phyloP scores from a whole-genome alignment of 2,888 invertebrate species.

The Belgica antarctica region DNA sequence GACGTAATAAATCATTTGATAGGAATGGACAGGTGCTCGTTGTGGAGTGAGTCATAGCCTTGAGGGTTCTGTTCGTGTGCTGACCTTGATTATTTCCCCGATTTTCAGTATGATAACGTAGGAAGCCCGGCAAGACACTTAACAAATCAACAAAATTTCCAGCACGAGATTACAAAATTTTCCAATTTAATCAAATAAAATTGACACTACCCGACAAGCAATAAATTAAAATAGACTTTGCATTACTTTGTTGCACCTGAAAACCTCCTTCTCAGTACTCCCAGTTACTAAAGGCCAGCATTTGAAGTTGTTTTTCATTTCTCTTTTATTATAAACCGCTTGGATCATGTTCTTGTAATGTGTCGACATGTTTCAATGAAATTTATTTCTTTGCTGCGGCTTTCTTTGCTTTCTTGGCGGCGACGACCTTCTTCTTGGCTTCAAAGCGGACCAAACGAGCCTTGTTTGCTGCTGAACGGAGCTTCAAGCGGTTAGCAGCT shows the following conservation, averaged over 20 bases:
- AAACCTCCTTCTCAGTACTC: too few species aligned
- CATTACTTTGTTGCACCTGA: too few species aligned
- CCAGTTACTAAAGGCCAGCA: too few species aligned
- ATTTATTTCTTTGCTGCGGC: constrained; percentile 43
- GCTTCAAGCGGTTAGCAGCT: constrained; percentile 51
- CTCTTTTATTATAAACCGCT: constrained; percentile 26
- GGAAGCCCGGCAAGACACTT: not conserved
- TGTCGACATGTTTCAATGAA: constrained; percentile 2
- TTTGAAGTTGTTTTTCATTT: not conserved
- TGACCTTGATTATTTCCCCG: not conserved
- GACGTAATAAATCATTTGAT: constrained; percentile 24
- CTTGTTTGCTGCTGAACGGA: constrained; percentile 48
- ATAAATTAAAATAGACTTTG: too few species aligned
- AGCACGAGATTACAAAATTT: constrained; percentile 1
- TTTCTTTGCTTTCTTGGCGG: constrained; percentile 48
- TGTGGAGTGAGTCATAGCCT: constrained; percentile 22
- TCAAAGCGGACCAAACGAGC: constrained; percentile 15
- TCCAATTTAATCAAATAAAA: constrained; percentile 6
- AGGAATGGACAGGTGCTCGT: constrained; percentile 10
- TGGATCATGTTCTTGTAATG: not conserved
- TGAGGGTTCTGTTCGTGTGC: too few species aligned
- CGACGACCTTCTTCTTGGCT: constrained; percentile 43
- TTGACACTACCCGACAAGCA: not conserved
- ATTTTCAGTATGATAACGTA: not conserved
- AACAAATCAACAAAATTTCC: too few species aligned